Base-by-base conservation (phyloP, 2,888 invertebrate genomes). In the Torymus aiolomorphi region DNA sequence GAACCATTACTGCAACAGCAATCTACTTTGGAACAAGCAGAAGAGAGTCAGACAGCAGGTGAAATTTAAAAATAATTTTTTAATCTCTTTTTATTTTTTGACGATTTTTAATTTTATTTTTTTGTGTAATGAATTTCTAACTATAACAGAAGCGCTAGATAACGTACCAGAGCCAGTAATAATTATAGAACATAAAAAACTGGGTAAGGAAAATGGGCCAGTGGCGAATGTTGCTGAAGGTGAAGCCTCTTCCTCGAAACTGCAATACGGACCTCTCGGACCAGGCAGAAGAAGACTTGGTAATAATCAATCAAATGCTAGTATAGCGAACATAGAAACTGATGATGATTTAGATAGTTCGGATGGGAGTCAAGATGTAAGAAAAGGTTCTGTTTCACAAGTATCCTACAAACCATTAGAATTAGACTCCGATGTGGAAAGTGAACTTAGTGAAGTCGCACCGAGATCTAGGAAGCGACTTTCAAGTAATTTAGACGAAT, bases 341-440 rank as follows among this genome's bases (percentile, higher is more conserved):
- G 82, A 84, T 66, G 76, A 76, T 54, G 88, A 89, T 14, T 42
- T 86, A 13, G 86, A 86, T 31, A 87, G 83, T 70, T 88, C 87
- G 11, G 88, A 89, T 1, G 86, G 84, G 3, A 84, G 81, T 20
- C 78, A 72, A 13, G 63, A 69, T 13, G 63, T 72, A 24, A 82
- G 82, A 11, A 86, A 83, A 52, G 66, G 65, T 11, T 82, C 85
- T 0, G 84, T 79, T 63, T 84, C 86, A 0, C 87, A 81, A 71
- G 84, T 90, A 8, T 85, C 86, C 0, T 90, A 90, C 80, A 86
- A 80, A 66, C 89, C 89, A 0, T 76, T 90, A 42, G 88, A 88
- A 42, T 13, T 89, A 24, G 89, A 90, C 67, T 90, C 90, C 0
- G 90, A 90, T n/a, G 84, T 86, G 2, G 90, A 89, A 57, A 88